phyloP scores from a whole-genome alignment of 2,113 vertebrate genomes.

The Aramus guarauna region DNA sequence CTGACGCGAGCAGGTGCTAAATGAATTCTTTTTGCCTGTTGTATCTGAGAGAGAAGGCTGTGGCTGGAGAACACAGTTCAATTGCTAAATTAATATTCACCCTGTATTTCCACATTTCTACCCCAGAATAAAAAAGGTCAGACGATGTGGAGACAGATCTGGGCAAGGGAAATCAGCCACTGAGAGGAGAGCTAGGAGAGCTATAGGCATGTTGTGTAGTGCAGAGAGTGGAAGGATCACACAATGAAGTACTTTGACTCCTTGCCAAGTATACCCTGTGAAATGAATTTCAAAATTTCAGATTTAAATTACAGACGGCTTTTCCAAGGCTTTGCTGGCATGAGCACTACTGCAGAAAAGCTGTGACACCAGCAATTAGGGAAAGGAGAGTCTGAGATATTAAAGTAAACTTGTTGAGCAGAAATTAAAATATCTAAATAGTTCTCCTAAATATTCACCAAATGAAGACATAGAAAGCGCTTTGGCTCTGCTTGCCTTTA shows the following conservation, averaged over 20 bases:
- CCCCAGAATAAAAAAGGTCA: neutral
- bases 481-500: constrained; percentile 23
- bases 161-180: neutral
- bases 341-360: neutral
- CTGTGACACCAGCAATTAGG: constrained; percentile 26
- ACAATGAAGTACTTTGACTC: constrained; percentile 45
- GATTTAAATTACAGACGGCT: constrained; percentile 9
- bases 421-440: constrained; percentile 37
- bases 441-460: constrained; percentile 9
- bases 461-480: constrained; percentile 12
- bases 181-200: neutral
- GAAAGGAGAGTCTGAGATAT: constrained; percentile 5
- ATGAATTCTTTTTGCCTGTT: neutral
- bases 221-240: constrained; percentile 12
- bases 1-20: neutral
- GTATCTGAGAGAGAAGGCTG: neutral
- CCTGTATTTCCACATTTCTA: neutral
- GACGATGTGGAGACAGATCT: neutral
- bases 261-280: constrained; percentile 38
- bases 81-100: constrained; percentile 43
- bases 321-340: constrained; percentile 24
- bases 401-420: constrained; percentile 3
- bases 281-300: constrained; percentile 48
- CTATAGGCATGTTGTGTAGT: neutral
- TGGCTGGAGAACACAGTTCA: neutral